Percentiles rank a stretch among this genome's conserved stretches.
Evolutionary conservation across 2,113 vertebrate species (phyloP).

Genomic region (Tympanuchus pallidicinctus): DNA sequence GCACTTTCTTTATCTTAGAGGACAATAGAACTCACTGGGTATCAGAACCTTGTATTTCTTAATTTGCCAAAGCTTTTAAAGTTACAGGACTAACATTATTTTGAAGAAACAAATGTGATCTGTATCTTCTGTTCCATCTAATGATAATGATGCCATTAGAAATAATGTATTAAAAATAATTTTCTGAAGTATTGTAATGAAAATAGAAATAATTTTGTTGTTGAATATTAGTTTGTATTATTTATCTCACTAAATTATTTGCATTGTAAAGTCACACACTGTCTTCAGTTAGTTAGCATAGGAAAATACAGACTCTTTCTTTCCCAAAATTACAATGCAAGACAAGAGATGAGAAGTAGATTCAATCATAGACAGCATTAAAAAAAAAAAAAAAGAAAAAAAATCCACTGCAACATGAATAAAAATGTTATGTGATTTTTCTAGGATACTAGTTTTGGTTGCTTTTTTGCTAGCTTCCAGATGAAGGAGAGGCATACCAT

Average conservation of each 20-base stretch:
- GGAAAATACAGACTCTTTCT: not conserved
- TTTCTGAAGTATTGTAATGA: not conserved
- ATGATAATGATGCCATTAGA: not conserved
- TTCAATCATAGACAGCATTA: not conserved
- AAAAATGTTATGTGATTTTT: not conserved
- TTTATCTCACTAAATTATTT: not conserved
- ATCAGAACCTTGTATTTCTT: not conserved
- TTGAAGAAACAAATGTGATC: not conserved
- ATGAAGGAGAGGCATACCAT: not conserved
- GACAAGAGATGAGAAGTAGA: not conserved
- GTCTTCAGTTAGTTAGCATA: not conserved
- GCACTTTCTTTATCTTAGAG: not conserved
- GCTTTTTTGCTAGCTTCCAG: not conserved
- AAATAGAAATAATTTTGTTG: not conserved
- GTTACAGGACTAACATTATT: not conserved
- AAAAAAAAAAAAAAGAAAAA: not conserved
- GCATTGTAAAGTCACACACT: not conserved
- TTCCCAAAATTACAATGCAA: not conserved
- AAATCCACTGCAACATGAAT: too few relatives aligned
- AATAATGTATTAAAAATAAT: not conserved
- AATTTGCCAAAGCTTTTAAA: not conserved
- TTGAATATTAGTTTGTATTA: not conserved
- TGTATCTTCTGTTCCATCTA: not conserved
- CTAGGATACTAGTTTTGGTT: not conserved
- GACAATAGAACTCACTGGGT: not conserved